These are phyloP conservation scores for Pseudomyrmex gracilis DNA, from an alignment of 1,140 invertebrate genomes.

Conservation along the genomic window DNA sequence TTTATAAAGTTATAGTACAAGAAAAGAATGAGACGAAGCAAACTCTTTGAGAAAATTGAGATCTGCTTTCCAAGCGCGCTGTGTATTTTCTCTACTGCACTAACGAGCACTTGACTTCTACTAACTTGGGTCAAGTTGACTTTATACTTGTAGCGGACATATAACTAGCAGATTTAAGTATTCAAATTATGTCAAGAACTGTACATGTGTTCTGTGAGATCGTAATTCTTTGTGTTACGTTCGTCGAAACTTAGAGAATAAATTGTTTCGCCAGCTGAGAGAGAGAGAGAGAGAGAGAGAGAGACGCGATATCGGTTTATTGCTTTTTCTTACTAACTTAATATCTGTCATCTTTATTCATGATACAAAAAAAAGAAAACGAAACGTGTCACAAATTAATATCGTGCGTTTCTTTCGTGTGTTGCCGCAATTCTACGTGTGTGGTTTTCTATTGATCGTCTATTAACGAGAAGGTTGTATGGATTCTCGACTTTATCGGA, in stretches of 20 bases:
- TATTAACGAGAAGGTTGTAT: background rate
- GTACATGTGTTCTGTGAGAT: background rate
- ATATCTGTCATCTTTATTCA: background rate
- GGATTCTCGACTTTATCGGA: slow-evolving; percentile 22
- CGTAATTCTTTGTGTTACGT: background rate
- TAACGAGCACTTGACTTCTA: background rate
- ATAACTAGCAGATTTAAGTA: background rate
- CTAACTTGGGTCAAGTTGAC: background rate
- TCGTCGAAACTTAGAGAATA: background rate
- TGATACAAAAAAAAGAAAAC: background rate
- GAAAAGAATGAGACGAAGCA: background rate
- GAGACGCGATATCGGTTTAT: too few species aligned
- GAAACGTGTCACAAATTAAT: background rate
- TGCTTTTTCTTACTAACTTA: background rate
- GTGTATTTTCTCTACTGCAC: background rate
- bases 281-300: too few species aligned
- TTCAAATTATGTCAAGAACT: slow-evolving; percentile 9
- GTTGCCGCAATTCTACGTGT: background rate
- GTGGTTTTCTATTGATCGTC: slow-evolving; percentile 8
- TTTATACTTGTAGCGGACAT: background rate
- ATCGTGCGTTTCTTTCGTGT: background rate
- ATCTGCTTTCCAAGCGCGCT: background rate
- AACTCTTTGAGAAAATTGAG: background rate
- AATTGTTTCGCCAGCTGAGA: background rate
- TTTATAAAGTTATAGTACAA: background rate